Evolutionary conservation across 1,140 invertebrate genomes (phyloP).

Genomic region (Metaphire vulgaris): DNA sequence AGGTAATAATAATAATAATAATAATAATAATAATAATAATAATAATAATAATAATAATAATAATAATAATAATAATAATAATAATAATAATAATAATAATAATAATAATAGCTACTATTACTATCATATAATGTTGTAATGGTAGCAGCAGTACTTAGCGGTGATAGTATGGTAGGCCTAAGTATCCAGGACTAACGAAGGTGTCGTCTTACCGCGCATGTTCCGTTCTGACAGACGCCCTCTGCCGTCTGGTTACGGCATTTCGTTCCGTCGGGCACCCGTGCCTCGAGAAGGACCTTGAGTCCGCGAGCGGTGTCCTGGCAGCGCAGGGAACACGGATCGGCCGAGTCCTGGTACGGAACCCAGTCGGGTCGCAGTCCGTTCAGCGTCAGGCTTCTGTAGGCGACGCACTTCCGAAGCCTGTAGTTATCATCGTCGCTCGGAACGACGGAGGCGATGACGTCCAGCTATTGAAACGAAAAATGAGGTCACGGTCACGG

Average conservation of each 20-base stretch:
- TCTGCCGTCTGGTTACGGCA: background rate
- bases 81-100: too few relatives aligned
- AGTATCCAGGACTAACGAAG: too few relatives aligned
- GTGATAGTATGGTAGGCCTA: too few relatives aligned
- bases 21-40: too few relatives aligned
- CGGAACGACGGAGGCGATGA: background rate
- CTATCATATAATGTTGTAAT: too few relatives aligned
- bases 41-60: too few relatives aligned
- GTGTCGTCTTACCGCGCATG: background rate
- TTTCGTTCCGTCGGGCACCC: background rate
- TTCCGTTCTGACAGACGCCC: background rate
- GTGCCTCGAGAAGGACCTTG: background rate
- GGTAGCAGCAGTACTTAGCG: too few relatives aligned
- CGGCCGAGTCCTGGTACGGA: background rate
- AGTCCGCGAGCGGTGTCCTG: background rate
- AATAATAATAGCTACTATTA: too few relatives aligned
- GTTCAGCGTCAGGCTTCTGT: background rate
- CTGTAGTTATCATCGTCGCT: background rate
- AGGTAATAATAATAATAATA: too few relatives aligned
- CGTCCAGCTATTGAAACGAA: too few relatives aligned
- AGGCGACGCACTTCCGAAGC: background rate
- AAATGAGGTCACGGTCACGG: too few relatives aligned
- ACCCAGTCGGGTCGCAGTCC: background rate
- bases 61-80: too few relatives aligned
- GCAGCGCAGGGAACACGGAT: background rate